Percentiles rank a stretch among this genome's conserved stretches.
These are phyloP conservation scores for Drosophila ustulata DNA, from an alignment of 2,888 invertebrate species.

Conservation along the genomic window DNA sequence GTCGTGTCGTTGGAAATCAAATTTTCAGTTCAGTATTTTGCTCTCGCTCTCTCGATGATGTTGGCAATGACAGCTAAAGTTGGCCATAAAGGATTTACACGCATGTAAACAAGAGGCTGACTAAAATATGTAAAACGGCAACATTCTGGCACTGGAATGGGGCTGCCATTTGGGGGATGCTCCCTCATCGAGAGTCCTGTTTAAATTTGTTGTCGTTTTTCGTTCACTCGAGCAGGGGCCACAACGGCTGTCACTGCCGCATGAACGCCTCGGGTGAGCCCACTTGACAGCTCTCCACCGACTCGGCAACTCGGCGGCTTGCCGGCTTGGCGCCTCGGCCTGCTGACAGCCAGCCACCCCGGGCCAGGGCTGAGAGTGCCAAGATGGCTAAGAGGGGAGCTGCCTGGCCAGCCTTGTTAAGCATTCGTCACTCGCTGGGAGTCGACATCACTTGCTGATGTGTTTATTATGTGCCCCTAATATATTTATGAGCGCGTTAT, in stretches of 20 bases:
- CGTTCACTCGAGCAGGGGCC: constrained; percentile 18
- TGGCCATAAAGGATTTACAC: constrained; percentile 78
- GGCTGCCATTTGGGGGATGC: constrained; percentile 1
- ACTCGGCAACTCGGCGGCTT: background rate
- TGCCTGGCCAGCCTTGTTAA: constrained; percentile 45
- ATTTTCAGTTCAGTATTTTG: constrained; percentile 52
- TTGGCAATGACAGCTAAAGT: constrained; percentile 49
- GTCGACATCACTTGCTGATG: constrained; percentile 69
- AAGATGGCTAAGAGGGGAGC: background rate
- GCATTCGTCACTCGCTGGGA: constrained; percentile 68
- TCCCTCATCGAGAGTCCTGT: constrained; percentile 43
- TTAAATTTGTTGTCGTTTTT: constrained; percentile 74
- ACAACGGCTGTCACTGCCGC: constrained; percentile 59
- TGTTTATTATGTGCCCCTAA: constrained; percentile 79
- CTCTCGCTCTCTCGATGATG: constrained; percentile 7
- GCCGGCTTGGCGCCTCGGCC: constrained; percentile 20
- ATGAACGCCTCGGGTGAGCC: constrained; percentile 61
- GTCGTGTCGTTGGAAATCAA: constrained; percentile 66
- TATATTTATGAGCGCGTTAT: constrained; percentile 80
- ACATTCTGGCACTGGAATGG: constrained; percentile 12
- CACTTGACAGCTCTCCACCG: constrained; percentile 64
- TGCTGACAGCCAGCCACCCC: constrained; percentile 39
- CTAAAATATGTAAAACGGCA: constrained; percentile 73
- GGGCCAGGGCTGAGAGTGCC: background rate
- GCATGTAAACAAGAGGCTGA: constrained; percentile 68